These are phyloP conservation scores for Eulemur albifrons DNA, from an alignment of 2,797 vertebrate species.

Conservation along the genomic window DNA sequence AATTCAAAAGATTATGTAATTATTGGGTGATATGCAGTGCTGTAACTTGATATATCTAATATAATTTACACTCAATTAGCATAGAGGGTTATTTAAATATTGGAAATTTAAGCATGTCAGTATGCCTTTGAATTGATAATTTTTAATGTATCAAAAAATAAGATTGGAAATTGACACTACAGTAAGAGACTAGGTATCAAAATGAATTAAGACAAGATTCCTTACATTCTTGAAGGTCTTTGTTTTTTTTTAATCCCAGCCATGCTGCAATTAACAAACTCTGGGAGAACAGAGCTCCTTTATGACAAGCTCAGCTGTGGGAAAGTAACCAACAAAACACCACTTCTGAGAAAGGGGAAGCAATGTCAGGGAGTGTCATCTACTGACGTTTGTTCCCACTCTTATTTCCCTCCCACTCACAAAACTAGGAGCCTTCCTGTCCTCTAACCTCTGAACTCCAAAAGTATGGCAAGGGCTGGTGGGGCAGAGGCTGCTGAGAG, in stretches of 20 bases:
- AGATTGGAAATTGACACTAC: constrained; percentile 31
- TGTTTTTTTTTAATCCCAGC: not conserved
- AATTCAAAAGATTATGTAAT: constrained; percentile 63
- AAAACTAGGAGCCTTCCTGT: constrained; percentile 30
- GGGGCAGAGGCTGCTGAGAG: not conserved
- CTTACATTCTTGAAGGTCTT: constrained; percentile 48
- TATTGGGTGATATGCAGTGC: constrained; percentile 20
- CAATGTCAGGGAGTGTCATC: constrained; percentile 67
- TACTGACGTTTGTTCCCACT: constrained; percentile 65
- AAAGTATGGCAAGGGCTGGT: not conserved
- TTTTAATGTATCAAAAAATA: constrained; percentile 59
- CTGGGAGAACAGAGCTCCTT: constrained; percentile 73
- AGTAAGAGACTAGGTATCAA: constrained; percentile 33
- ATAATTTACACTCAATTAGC: constrained; percentile 64
- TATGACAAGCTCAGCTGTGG: constrained; percentile 74
- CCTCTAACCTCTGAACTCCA: constrained; percentile 50
- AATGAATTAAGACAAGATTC: constrained; percentile 61
- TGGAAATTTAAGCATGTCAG: constrained; percentile 25
- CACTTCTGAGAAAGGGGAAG: constrained; percentile 71
- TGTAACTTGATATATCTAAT: constrained; percentile 30
- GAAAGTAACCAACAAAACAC: constrained; percentile 75
- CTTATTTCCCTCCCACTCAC: constrained; percentile 53
- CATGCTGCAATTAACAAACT: constrained; percentile 63
- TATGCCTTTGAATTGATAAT: constrained; percentile 47
- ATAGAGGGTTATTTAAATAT: constrained; percentile 58